Evolutionary conservation across 2,797 vertebrate genomes (phyloP).

Genomic region (Pelodytes ibericus): DNA sequence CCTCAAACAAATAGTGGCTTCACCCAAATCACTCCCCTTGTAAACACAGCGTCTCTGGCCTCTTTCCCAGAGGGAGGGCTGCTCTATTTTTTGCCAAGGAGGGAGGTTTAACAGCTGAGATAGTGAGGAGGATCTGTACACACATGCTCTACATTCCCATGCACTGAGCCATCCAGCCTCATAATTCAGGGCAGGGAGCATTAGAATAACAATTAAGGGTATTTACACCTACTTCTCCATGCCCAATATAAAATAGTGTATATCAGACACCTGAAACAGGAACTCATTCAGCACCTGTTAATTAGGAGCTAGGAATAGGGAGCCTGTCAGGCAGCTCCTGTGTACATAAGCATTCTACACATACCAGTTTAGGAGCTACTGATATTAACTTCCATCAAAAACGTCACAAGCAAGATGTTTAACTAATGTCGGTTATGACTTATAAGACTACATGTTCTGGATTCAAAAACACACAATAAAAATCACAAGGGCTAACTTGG

Average conservation of each 20-base stretch:
- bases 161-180: constrained; percentile 71
- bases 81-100: constrained; percentile 89
- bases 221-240: constrained; percentile 30
- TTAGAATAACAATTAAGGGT: constrained; percentile 44
- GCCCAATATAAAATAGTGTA: not conserved
- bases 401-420: no score
- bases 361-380: no score
- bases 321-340: no score
- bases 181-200: constrained; percentile 35
- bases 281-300: not conserved
- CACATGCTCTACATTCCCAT: constrained; percentile 84
- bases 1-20: constrained; percentile 42
- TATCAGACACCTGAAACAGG: not conserved
- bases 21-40: constrained; percentile 41
- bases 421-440: no score
- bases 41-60: constrained; percentile 48
- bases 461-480: no score
- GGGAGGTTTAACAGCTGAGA: constrained; percentile 83
- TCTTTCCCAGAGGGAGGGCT: constrained; percentile 42
- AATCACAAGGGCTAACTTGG: no score
- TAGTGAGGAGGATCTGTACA: constrained; percentile 82
- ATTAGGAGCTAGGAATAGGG: not conserved
- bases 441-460: no score
- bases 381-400: no score
- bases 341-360: no score